A percentile compares a stretch with the other conserved stretches of the same genome.
These are phyloP conservation scores for Oppia nitens DNA, from an alignment of 1,140 invertebrate species.

Conservation along the genomic window DNA sequence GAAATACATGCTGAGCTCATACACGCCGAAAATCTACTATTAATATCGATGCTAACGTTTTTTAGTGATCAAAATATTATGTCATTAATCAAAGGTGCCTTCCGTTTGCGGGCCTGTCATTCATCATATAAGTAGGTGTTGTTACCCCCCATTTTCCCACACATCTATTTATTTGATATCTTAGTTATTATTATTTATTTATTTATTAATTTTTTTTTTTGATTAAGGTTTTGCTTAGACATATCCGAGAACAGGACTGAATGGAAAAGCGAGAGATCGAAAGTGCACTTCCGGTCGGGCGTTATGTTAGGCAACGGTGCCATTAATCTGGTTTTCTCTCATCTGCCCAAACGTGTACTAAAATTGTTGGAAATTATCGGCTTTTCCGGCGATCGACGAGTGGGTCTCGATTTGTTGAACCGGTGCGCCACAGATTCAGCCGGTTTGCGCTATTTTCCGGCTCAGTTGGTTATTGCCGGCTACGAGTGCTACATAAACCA, in stretches of 20 bases:
- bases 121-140: conserved; percentile 4
- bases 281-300: background rate
- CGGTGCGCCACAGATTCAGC: background rate
- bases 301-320: background rate
- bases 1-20: conserved; percentile 10
- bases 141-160: too few relatives aligned
- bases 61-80: conserved; percentile 4
- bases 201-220: background rate
- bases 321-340: conserved; percentile 38
- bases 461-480: background rate
- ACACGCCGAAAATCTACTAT: background rate
- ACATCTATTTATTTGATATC: background rate
- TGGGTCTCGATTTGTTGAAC: background rate
- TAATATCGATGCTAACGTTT: conserved; percentile 2
- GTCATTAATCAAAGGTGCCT: background rate
- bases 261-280: background rate
- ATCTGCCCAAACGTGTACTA: conserved; percentile 63
- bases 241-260: background rate
- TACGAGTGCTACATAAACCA: conserved; percentile 10
- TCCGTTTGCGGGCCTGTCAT: background rate
- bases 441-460: background rate
- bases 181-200: background rate
- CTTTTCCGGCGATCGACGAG: conserved; percentile 56
- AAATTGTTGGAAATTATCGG: conserved; percentile 83
- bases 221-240: background rate